Percentiles rank a stretch among this genome's conserved stretches.
Evolutionary conservation across 2,797 vertebrate genomes (phyloP).

Genomic region (Stomatorhinus walkeri): DNA sequence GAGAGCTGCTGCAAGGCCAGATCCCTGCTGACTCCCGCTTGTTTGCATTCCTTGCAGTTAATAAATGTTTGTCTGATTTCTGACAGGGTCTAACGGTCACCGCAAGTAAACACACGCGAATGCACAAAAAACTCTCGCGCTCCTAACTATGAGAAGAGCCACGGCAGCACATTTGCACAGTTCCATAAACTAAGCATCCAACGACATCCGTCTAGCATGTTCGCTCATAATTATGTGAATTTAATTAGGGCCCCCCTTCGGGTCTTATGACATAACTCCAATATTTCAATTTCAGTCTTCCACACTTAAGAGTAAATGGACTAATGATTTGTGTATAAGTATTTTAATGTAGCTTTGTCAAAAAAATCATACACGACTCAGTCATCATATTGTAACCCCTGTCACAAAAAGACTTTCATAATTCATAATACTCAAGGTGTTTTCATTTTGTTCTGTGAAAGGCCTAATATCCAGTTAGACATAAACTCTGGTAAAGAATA

Average conservation of each 20-base stretch:
- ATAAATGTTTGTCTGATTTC: constrained; percentile 61
- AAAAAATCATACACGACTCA: neutral
- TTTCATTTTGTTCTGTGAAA: neutral
- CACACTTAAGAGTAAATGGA: neutral
- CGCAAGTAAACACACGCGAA: constrained; percentile 40
- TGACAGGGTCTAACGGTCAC: constrained; percentile 47
- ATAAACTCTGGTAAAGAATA: neutral
- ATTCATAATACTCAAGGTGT: neutral
- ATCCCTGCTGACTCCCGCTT: constrained; percentile 37
- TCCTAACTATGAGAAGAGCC: constrained; percentile 37
- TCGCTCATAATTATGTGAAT: constrained; percentile 30
- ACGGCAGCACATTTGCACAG: constrained; percentile 32
- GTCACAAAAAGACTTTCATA: neutral
- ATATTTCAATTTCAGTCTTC: neutral
- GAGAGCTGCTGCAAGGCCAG: constrained; percentile 11
- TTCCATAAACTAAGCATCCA: constrained; percentile 34
- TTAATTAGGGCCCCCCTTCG: neutral
- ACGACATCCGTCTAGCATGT: constrained; percentile 32
- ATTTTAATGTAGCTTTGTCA: neutral
- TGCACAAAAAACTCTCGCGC: neutral
- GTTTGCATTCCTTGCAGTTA: constrained; percentile 68
- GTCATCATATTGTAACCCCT: neutral
- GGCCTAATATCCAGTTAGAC: neutral
- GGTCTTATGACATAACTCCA: neutral
- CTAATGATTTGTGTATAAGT: neutral